phyloP scores from a whole-genome alignment of 2,113 vertebrate genomes.

The Menidia beryllina region DNA sequence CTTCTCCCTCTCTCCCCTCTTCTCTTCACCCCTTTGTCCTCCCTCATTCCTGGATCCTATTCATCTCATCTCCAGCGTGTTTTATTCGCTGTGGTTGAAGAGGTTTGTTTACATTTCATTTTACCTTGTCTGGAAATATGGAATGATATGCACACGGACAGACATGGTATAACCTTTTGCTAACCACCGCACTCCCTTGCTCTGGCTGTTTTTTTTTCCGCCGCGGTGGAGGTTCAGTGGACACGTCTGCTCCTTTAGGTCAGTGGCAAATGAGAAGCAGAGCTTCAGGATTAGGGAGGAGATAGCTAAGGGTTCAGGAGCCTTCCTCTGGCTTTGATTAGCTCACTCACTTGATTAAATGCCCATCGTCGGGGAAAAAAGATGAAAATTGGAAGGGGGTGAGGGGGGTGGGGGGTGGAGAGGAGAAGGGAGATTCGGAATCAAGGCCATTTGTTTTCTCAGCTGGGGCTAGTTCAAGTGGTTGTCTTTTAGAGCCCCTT shows the following conservation, averaged over 20 bases:
- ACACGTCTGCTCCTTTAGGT: constrained; percentile 73
- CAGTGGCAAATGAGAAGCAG: constrained; percentile 79
- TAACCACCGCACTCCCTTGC: constrained; percentile 49
- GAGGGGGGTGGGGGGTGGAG: constrained; percentile 53
- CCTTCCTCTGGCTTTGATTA: constrained; percentile 80
- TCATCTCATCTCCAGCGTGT: constrained; percentile 62
- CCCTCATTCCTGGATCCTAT: constrained; percentile 72
- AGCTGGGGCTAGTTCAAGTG: constrained; percentile 81
- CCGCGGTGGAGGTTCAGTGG: constrained; percentile 61
- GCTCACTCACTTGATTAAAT: constrained; percentile 78
- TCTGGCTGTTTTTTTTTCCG: constrained; percentile 43
- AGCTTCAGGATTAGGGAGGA: constrained; percentile 74
- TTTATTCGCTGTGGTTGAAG: constrained; percentile 68
- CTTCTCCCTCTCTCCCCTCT: constrained; percentile 53
- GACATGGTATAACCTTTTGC: constrained; percentile 56
- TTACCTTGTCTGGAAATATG: constrained; percentile 62
- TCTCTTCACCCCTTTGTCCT: constrained; percentile 47
- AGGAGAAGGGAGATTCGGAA: constrained; percentile 63
- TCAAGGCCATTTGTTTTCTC: constrained; percentile 82
- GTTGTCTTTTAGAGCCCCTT: constrained; percentile 74
- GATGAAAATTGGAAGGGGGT: constrained; percentile 72
- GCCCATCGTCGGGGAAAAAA: constrained; percentile 71
- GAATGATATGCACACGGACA: constrained; percentile 52
- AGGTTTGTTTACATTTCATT: constrained; percentile 76
- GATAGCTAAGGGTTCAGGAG: constrained; percentile 75